Percentiles rank a stretch among this genome's conserved stretches.
These are phyloP conservation scores for Hylyphantes graminicola DNA, from an alignment of 1,140 invertebrate species.

Conservation along the genomic window DNA sequence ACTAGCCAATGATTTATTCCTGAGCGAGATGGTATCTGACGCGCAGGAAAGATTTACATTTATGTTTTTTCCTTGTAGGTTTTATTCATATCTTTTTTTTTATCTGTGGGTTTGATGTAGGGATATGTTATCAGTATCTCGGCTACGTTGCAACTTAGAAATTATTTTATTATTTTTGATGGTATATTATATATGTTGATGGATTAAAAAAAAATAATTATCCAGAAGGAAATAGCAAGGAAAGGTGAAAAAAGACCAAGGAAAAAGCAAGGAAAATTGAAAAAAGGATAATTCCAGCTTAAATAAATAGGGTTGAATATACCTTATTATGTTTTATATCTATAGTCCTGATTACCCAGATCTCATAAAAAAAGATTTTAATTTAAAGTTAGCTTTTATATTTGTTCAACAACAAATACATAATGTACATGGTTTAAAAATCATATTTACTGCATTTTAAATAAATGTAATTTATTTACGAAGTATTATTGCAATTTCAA, in stretches of 20 bases:
- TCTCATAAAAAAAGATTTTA: too few relatives aligned
- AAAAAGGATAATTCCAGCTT: background rate
- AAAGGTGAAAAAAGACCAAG: background rate
- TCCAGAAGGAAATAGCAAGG: background rate
- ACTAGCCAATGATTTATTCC: conserved; percentile 31
- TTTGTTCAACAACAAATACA: too few relatives aligned
- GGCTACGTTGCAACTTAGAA: background rate
- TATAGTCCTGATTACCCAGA: background rate
- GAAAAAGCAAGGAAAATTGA: background rate
- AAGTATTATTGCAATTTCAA: too few relatives aligned
- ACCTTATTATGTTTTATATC: background rate
- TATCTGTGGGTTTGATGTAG: background rate
- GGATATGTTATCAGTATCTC: background rate
- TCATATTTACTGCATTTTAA: too few relatives aligned
- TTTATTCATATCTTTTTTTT: conserved; percentile 13
- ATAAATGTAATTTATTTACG: too few relatives aligned
- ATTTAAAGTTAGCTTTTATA: too few relatives aligned
- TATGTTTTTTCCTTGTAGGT: conserved; percentile 8
- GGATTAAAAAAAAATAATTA: too few relatives aligned
- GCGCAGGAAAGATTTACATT: conserved; percentile 18
- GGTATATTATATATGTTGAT: background rate
- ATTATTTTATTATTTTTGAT: background rate
- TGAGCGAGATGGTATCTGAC: conserved; percentile 14
- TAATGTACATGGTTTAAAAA: too few relatives aligned
- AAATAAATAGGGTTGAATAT: background rate